phyloP scores from a whole-genome alignment of 1,140 invertebrate genomes.

The Dufourea novaeangliae region DNA sequence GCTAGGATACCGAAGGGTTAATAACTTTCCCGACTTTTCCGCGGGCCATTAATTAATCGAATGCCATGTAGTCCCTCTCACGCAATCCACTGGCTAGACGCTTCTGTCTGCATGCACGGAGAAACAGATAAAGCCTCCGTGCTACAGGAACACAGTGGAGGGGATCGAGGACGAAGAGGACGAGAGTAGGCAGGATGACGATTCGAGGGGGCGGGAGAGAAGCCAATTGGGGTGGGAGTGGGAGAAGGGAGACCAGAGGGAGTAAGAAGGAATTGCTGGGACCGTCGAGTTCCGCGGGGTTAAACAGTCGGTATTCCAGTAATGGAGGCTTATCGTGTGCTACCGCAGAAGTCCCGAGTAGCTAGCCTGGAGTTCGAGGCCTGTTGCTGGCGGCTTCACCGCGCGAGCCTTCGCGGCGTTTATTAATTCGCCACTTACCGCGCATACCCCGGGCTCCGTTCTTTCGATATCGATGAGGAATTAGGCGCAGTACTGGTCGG shows the following conservation, averaged over 20 bases:
- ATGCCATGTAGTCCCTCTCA: slow-evolving; percentile 30
- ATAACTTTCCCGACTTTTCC: slow-evolving; percentile 48
- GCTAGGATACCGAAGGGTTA: slow-evolving; percentile 37
- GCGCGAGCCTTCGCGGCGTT: slow-evolving; percentile 43
- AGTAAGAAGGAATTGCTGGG: slow-evolving; percentile 42
- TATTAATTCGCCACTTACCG: slow-evolving; percentile 73
- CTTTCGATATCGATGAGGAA: slow-evolving; percentile 62
- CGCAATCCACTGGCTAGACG: slow-evolving; percentile 16
- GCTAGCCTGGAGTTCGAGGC: slow-evolving; percentile 49
- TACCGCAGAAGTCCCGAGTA: slow-evolving; percentile 65
- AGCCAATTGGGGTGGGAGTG: not conserved
- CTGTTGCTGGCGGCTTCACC: not conserved
- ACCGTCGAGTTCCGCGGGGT: slow-evolving; percentile 53
- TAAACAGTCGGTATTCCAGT: slow-evolving; percentile 69
- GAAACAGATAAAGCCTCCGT: slow-evolving; percentile 43
- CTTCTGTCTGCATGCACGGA: not conserved
- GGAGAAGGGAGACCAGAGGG: not conserved
- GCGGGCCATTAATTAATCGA: slow-evolving; percentile 51
- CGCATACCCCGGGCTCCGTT: slow-evolving; percentile 53
- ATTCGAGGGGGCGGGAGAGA: not conserved
- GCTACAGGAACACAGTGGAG: not conserved
- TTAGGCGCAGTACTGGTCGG: too few species aligned
- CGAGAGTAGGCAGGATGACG: slow-evolving; percentile 11
- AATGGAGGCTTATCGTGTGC: slow-evolving; percentile 72
- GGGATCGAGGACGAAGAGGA: not conserved